A percentile compares a stretch with the other conserved stretches of the same genome.
These are phyloP conservation scores for Lepus townsendii DNA, from an alignment of 2,797 vertebrate species.

Conservation along the genomic window DNA sequence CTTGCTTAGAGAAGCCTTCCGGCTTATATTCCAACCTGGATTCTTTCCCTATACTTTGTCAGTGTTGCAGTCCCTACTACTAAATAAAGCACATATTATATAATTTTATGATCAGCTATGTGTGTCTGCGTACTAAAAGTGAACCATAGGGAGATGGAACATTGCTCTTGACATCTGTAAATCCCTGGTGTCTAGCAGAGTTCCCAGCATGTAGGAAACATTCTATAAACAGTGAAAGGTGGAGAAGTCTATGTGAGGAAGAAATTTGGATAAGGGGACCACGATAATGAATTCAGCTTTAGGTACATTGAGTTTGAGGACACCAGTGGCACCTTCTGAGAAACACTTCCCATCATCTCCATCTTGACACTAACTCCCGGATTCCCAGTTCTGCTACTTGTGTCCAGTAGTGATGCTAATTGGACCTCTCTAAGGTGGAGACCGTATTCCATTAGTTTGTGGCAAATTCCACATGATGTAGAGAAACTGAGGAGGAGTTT, in stretches of 20 bases:
- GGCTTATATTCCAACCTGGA: neutral
- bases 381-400: neutral
- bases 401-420: neutral
- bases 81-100: neutral
- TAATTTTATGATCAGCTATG: neutral
- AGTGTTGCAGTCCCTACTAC: neutral
- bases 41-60: neutral
- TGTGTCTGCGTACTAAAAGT: neutral
- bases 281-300: slow-evolving; percentile 17
- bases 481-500: slow-evolving; percentile 1
- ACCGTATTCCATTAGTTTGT: slow-evolving; percentile 29
- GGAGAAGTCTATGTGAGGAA: neutral
- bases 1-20: neutral
- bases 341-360: neutral
- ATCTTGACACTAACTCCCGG: neutral
- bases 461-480: neutral
- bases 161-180: neutral
- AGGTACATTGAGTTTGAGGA: neutral
- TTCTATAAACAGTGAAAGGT: neutral
- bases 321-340: neutral
- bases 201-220: neutral
- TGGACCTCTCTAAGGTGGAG: neutral
- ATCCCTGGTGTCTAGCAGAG: neutral
- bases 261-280: neutral
- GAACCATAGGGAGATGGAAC: neutral